Conservation (phyloP, 2,113 vertebrate species). For the Puntigrus tetrazona region DNA sequence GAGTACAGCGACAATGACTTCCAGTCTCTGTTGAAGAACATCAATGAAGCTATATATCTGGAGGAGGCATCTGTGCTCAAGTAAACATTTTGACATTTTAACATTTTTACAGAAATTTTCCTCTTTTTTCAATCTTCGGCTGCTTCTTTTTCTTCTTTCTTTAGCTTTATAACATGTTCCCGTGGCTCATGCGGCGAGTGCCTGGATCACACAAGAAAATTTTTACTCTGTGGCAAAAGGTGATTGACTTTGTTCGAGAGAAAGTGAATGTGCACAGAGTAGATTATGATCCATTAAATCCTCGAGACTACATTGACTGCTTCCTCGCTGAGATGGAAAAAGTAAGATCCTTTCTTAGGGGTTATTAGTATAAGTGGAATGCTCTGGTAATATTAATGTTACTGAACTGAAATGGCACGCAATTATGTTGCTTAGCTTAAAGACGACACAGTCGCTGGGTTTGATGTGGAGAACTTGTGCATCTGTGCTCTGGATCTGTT, state of each 20-base stretch:
- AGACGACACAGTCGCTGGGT: constrained; percentile 52
- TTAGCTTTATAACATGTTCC: constrained; percentile 73
- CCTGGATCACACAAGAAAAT: constrained; percentile 77
- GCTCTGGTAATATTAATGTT: neutral
- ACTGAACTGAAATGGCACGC: neutral
- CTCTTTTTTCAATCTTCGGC: neutral
- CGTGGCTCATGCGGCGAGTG: constrained; percentile 71
- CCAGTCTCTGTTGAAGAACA: constrained; percentile 69
- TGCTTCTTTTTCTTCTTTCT: constrained; percentile 1
- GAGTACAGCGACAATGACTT: constrained; percentile 75
- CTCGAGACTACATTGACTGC: constrained; percentile 81
- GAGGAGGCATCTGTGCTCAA: constrained; percentile 58
- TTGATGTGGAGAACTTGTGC: constrained; percentile 71
- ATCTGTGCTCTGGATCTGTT: constrained; percentile 73
- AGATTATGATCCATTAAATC: constrained; percentile 70
- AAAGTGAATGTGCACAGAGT: constrained; percentile 73
- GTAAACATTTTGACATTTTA: constrained; percentile 56
- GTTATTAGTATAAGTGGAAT: neutral
- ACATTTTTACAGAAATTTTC: neutral
- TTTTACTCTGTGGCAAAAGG: neutral
- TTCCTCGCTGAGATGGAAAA: constrained; percentile 82
- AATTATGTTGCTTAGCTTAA: constrained; percentile 42
- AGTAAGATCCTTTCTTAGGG: constrained; percentile 59
- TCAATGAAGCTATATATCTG: constrained; percentile 62
- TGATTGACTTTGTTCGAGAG: constrained; percentile 62